These are phyloP conservation scores for Myopa testacea DNA, from an alignment of 2,888 invertebrate genomes.

Conservation along the genomic window DNA sequence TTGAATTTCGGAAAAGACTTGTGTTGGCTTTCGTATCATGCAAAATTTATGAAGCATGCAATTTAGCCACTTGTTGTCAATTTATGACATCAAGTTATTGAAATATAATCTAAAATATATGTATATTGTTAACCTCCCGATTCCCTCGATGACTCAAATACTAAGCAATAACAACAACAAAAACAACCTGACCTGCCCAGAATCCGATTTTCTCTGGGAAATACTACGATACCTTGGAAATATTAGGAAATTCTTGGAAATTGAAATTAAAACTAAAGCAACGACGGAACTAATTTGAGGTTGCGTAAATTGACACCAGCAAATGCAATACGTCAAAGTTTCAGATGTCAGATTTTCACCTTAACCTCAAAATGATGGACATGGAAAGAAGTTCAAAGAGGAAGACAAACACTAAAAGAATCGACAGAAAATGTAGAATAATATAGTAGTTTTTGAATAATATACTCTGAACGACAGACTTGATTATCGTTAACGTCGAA, in stretches of 20 bases:
- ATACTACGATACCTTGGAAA: neutral
- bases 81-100: constrained; percentile 34
- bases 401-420: no score
- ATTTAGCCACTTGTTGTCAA: neutral
- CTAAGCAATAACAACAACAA: neutral
- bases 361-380: constrained; percentile 58
- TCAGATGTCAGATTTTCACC: constrained; percentile 36
- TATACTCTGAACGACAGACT: no score
- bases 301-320: neutral
- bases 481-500: no score
- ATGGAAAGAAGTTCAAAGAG: constrained; percentile 60
- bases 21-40: neutral
- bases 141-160: constrained; percentile 13
- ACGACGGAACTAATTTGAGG: neutral
- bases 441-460: no score
- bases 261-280: neutral
- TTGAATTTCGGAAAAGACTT: constrained; percentile 1
- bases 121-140: constrained; percentile 34
- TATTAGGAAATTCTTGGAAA: constrained; percentile 9
- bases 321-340: constrained; percentile 29
- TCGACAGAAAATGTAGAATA: no score
- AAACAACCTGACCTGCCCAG: neutral
- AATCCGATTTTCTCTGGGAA: neutral
- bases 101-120: constrained; percentile 37
- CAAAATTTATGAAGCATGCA: constrained; percentile 14